Base-by-base conservation (phyloP, 2,888 invertebrate genomes). In the Iselma pallidipennis region DNA sequence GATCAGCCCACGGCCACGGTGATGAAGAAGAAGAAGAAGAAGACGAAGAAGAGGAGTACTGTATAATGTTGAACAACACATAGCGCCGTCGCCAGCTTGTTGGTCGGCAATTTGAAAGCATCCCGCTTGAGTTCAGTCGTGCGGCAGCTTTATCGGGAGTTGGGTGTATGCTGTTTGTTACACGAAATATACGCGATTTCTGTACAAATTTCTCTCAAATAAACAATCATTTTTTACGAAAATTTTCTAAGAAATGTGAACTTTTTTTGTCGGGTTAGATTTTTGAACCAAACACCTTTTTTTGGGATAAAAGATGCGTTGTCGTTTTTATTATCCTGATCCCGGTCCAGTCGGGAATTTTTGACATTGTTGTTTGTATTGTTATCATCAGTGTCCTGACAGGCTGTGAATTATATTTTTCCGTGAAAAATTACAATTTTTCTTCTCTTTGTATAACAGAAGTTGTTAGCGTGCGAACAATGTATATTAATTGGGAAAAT, bases 1-100 rank as follows among this genome's bases (percentile, higher is more conserved):
- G 67, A 71, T 67, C 73, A 67, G 74, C 72, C 73, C 71, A 73
- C 72, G 65, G 71, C 67, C 63, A 60, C 58, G 61, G 60, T 12
- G 42, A 9, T 1, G 42, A 2, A 7, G 49, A 45, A 31, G 49
- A 58, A 29, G 49, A 26, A 29, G 50, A 59, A 10, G 37, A 49
- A 16, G 45, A 52, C 1, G 45, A 45, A 0, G 45, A 45, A 21
- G 45, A 45, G 2, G 29, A 29, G 16, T 19, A 10, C 19, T 33
- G 33, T 14, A 14, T 45, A 21, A 21, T 45, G 37, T 45, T 19
- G 45, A 21, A 26, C 50, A 29, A 25, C 28, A 50, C 29, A 50
- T 50, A 29, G 29, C 29, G 50, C 50, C 50, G 29, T 29, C 29
- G 29, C 26, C 29, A 50, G 50, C 26, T 50, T 50, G 26, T 26